Conservation (phyloP, 2,113 vertebrate genomes). For the Seriola dumerili region DNA sequence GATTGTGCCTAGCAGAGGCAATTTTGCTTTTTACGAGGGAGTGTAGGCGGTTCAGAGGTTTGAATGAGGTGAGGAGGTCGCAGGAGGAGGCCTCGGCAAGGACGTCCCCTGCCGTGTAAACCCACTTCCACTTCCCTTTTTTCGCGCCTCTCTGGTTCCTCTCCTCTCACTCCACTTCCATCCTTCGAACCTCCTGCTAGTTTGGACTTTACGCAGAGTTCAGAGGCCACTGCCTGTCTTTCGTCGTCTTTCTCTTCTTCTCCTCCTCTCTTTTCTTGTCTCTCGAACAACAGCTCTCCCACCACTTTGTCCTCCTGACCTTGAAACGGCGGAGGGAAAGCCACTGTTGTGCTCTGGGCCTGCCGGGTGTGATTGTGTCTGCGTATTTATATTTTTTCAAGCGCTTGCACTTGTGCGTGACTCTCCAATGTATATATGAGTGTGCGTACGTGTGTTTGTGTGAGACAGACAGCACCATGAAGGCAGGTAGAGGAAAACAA, state of each 20-base stretch:
- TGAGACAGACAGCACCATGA: neutral
- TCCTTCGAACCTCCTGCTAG: slow-evolving; percentile 3
- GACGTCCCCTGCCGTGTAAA: slow-evolving; percentile 8
- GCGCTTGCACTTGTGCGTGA: neutral
- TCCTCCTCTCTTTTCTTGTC: neutral
- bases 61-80: slow-evolving; percentile 16
- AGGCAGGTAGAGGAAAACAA: neutral
- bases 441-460: neutral
- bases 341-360: neutral
- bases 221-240: slow-evolving; percentile 12
- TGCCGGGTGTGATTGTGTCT: slow-evolving; percentile 9
- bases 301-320: slow-evolving; percentile 50
- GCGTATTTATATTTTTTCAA: slow-evolving; percentile 8
- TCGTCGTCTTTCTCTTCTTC: neutral
- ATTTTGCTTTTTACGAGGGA: neutral
- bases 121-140: slow-evolving; percentile 15
- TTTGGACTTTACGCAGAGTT: slow-evolving; percentile 10
- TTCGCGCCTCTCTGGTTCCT: neutral
- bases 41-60: slow-evolving; percentile 15
- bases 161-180: neutral
- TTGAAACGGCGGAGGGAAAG: slow-evolving; percentile 42
- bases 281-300: slow-evolving; percentile 11
- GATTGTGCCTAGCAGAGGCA: neutral
- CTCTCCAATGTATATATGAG: neutral
- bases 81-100: neutral